phyloP scores from a whole-genome alignment of 2,888 invertebrate species.

The Digitonthophagus gazella region DNA sequence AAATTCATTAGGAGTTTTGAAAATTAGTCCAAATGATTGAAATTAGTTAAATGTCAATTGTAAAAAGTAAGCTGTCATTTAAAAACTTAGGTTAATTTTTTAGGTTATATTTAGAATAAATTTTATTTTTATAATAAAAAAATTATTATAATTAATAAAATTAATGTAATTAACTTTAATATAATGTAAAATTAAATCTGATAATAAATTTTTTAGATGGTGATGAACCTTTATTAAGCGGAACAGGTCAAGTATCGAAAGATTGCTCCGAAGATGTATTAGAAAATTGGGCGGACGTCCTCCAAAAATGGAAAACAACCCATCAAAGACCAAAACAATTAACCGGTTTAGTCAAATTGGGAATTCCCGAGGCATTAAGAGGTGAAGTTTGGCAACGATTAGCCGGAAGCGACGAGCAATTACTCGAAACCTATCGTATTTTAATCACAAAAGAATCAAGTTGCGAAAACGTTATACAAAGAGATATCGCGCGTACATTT shows the following conservation, averaged over 20 bases:
- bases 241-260: conserved; percentile 95
- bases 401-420: conserved; percentile 81
- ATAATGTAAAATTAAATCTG: background rate
- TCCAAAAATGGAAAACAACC: conserved; percentile 65
- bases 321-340: conserved; percentile 82
- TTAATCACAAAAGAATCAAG: conserved; percentile 95
- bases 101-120: too few species aligned
- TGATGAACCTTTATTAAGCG: conserved; percentile 94
- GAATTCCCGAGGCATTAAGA: conserved; percentile 93
- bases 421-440: conserved; percentile 90
- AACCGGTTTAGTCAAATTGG: conserved; percentile 73
- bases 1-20: too few species aligned
- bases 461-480: conserved; percentile 90
- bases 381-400: conserved; percentile 98
- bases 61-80: too few species aligned
- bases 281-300: conserved; percentile 88
- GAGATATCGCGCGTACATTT: conserved; percentile 97
- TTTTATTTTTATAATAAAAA: too few species aligned
- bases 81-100: too few species aligned
- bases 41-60: background rate
- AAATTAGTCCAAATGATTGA: too few species aligned
- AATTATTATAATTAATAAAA: background rate
- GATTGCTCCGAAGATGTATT: conserved; percentile 93
- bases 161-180: background rate
- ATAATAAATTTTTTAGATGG: too few species aligned